Evolutionary conservation across 1,140 invertebrate species (phyloP), one percentile per base, ranked within the genome.

Genomic region (Mesaphorura yosii): DNA sequence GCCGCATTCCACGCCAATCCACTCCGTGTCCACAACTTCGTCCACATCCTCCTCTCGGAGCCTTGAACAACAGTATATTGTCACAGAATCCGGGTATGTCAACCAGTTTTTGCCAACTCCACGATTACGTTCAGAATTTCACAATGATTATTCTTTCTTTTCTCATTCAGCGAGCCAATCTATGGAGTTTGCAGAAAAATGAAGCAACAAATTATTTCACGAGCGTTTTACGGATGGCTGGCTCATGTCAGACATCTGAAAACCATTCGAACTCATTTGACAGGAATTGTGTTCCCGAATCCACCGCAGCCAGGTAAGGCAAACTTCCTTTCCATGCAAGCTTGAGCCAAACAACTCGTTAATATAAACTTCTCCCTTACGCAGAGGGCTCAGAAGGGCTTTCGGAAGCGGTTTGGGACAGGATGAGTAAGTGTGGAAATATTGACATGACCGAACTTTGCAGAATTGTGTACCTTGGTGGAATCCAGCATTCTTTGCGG

Each of bases 201-300:
- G 90, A 83, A 82, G 58, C 78, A 83, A 38, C 91, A 96, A 72
- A 94, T 96, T 48, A 86, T 95, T 55, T 92, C 89, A 0, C 73
- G 91, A 57, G 92, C 92, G 39, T 96, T 96, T 70, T 94, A 95
- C 69, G 91, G 91, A 48, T 96, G 89, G 91, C 71, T 94, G 40
- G 88, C 90, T 7, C 90, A 96, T 67, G 92, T 88, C 67, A 73
- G 90, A 14, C 90, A 95, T 68, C 70, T 96, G 60, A 83, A 84
- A 50, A 95, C 89, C 0, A 88, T 96, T 0, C 71, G 90, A 31
- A 92, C 84, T 0, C 91, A 95, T 71, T 74, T 96, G 25, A 84
- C 86, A 29, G 88, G 86, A n/a, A 72, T 94, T 10, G 88, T 95
- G 0, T 77, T 64, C 19, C 15, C 12, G 29, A 6, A 48, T 53